phyloP scores from a whole-genome alignment of 2,797 vertebrate genomes.

The Gymnocypris eckloni region DNA sequence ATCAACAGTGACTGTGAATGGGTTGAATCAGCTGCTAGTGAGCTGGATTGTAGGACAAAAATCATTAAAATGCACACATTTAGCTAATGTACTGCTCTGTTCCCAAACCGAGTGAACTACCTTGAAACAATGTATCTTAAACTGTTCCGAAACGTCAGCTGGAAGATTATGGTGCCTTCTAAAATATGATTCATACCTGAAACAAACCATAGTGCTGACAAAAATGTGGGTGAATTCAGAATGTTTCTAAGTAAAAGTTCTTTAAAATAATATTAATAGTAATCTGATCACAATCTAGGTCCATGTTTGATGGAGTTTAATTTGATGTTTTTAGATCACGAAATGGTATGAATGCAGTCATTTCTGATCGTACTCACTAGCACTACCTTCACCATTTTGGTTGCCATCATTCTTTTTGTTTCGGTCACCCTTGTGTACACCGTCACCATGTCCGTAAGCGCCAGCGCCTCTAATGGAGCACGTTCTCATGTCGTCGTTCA shows the following conservation, averaged over 20 bases:
- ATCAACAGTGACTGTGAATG: constrained; percentile 37
- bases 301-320: background rate
- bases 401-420: background rate
- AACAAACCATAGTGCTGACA: constrained; percentile 37
- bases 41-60: constrained; percentile 19
- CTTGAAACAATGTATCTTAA: background rate
- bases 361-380: constrained; percentile 56
- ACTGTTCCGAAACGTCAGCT: background rate
- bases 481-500: constrained; percentile 73
- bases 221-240: background rate
- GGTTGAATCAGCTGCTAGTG: constrained; percentile 43
- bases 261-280: background rate
- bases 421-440: background rate
- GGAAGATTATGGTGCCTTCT: background rate
- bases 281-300: background rate
- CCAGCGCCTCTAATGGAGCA: constrained; percentile 65
- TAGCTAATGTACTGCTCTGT: constrained; percentile 16
- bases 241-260: background rate
- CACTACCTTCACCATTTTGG: constrained; percentile 42
- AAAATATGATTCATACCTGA: constrained; percentile 28
- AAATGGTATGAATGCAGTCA: constrained; percentile 49
- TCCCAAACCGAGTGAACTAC: background rate
- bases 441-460: background rate
- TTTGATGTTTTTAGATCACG: constrained; percentile 5
- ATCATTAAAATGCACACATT: background rate